Evolutionary conservation across 2,888 invertebrate species (phyloP).

Genomic region (Drepana falcataria): DNA sequence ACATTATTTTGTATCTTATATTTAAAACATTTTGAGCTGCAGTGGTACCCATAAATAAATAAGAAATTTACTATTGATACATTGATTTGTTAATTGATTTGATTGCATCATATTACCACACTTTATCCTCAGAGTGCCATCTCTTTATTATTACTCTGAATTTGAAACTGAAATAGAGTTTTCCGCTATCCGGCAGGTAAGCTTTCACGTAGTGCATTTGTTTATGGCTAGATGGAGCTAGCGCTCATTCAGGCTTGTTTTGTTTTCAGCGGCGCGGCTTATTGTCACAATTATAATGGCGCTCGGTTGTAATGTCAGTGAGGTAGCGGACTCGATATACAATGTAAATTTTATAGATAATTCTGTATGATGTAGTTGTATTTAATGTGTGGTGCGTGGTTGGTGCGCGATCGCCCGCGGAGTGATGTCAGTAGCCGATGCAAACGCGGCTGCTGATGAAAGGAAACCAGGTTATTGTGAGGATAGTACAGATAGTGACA

Average conservation of each 20-base stretch:
- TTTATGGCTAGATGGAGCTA: constrained; percentile 38
- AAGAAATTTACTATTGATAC: too few species aligned
- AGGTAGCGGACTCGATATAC: constrained; percentile 53
- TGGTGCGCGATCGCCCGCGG: constrained; percentile 51
- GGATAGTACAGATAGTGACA: constrained; percentile 87
- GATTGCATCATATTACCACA: too few species aligned
- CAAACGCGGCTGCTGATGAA: constrained; percentile 42
- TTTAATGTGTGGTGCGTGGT: constrained; percentile 56
- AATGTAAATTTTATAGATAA: constrained; percentile 54
- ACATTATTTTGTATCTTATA: too few species aligned
- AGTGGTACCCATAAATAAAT: too few species aligned
- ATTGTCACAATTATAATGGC: constrained; percentile 72
- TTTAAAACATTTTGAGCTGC: too few species aligned
- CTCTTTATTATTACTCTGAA: too few species aligned
- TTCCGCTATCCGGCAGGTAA: not conserved
- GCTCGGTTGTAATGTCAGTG: constrained; percentile 67
- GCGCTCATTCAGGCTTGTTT: constrained; percentile 52
- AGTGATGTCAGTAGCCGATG: constrained; percentile 67
- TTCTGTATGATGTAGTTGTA: constrained; percentile 73
- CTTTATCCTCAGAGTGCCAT: too few species aligned
- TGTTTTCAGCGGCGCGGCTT: constrained; percentile 63
- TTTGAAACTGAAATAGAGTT: too few species aligned
- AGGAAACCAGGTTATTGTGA: constrained; percentile 57
- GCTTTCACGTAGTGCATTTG: constrained; percentile 18
- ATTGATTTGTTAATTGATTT: too few species aligned